These are phyloP conservation scores for Podabrus alpinus DNA, from an alignment of 2,888 invertebrate genomes.

Conservation along the genomic window DNA sequence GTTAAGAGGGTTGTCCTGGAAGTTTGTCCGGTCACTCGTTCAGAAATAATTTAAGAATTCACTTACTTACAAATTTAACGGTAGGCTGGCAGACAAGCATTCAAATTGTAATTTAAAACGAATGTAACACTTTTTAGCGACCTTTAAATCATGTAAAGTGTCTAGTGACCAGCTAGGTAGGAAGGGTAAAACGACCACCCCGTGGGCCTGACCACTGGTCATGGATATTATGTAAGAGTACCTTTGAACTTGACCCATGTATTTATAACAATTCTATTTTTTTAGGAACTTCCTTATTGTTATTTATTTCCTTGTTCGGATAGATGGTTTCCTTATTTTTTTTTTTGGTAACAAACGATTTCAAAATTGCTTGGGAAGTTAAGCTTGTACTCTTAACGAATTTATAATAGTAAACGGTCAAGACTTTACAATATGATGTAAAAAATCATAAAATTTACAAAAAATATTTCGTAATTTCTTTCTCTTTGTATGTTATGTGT, in stretches of 20 bases:
- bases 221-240: slow-evolving; percentile 39
- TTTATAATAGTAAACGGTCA: not conserved
- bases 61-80: slow-evolving; percentile 45
- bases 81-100: slow-evolving; percentile 46
- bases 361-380: slow-evolving; percentile 12
- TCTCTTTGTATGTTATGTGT: too few relatives aligned
- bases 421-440: not conserved
- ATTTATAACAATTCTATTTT: slow-evolving; percentile 19
- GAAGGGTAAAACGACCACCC: slow-evolving; percentile 41
- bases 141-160: slow-evolving; percentile 48
- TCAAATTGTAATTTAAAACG: slow-evolving; percentile 47
- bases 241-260: slow-evolving; percentile 45
- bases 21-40: slow-evolving; percentile 14
- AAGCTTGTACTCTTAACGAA: not conserved
- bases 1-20: slow-evolving; percentile 7
- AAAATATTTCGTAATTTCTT: not conserved
- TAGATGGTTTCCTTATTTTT: slow-evolving; percentile 19
- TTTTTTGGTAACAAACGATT: not conserved
- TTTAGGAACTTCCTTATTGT: slow-evolving; percentile 37
- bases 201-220: slow-evolving; percentile 38
- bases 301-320: slow-evolving; percentile 41
- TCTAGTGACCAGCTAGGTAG: slow-evolving; percentile 39
- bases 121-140: slow-evolving; percentile 51
- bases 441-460: not conserved
- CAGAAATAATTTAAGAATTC: slow-evolving; percentile 21